Evolutionary conservation across 2,113 vertebrate genomes (phyloP), one percentile per base, ranked within the genome.

Genomic region (Pseudopodoces humilis): DNA sequence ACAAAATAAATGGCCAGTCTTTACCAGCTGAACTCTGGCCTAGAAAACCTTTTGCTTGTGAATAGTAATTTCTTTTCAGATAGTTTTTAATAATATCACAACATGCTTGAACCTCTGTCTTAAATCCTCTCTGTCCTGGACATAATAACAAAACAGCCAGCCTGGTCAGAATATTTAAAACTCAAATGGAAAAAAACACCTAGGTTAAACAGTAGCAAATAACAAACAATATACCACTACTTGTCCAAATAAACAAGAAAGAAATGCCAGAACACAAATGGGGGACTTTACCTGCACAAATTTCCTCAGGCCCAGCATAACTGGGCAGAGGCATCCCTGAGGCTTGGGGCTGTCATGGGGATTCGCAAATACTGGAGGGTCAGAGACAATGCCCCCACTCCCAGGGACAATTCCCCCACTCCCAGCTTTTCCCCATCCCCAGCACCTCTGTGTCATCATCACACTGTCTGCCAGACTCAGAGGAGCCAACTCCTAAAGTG

Each of bases 1-100:
- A 14, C 11, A 71, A 90, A 90, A 92, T 39, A 87, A 95, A 70
- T 50, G 55, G 30, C 52, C 87, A 86, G 41, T 47, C 88, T 93
- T 93, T 75, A 91, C 30, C 85, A 86, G 33, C 72, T 83, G 67
- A 88, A 39, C 15, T 76, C 41, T 67, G 56, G 41, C 88, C 83
- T 83, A 83, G 90, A 81, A 94, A 94, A 88, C 33, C 25, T 94
- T 88, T 83, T 92, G 41, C 70, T 59, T 91, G 33, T 11, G 8
- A 91, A 95, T n/a, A 69, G 31, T 69, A 83, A 76, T 78, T 95
- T 81, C 39, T 79, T 78, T 71, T 74, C 71, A 81, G 78, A 47
- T 62, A 33, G 63, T 85, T 94, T 94, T 85, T 56, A 95, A 63
- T 70, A 92, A 39, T 69, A 94, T 75, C 83, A 75, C 76, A 88